Evolutionary conservation across 2,113 vertebrate species (phyloP), one percentile per base, ranked within the genome.

Genomic region (Garra rufa): DNA sequence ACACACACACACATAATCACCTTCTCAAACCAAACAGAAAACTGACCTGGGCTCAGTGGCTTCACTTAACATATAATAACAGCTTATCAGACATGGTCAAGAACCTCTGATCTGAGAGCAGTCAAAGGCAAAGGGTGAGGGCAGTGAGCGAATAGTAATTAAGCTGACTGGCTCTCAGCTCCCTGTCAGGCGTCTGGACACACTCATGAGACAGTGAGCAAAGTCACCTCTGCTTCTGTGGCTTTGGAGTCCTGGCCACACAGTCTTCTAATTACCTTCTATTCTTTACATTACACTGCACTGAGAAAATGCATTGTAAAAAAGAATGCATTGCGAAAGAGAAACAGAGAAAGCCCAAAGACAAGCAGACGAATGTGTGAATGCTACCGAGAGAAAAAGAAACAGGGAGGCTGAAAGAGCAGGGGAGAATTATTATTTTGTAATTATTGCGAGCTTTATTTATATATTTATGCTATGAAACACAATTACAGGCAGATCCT

Each of bases 401-500:
- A 48, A 7, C 63, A 48, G 26, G 14, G 38, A 85, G 43, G 13
- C 6, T 26, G 76, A 76, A 28, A 75, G 41, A 55, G 73, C 38
- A 17, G n/a, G 30, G 46, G 19, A 43, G 57, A 82, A 76, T 61
- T 43, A 78, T 26, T 34, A 69, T 78, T 77, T 69, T 44, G 83
- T 81, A 85, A 87, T 87, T 77, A 88, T 73, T 78, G 75, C 46
- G 67, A 57, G 14, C n/a, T 78, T 85, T 87, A 82, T 85, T 78
- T 83, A 80, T 70, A 74, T 80, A 85, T 79, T 67, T 59, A 28
- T 38, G 61, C 30, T 52, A 50, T 76, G 76, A 63, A 57, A 81
- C 28, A 26, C 65, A 80, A 84, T 87, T 82, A 86, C 57, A 81
- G 44, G 48, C 73, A 24, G 26, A 48, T 76, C 71, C n/a, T 48